phyloP scores from a whole-genome alignment of 2,113 vertebrate species.

The Pteropus alecto region DNA sequence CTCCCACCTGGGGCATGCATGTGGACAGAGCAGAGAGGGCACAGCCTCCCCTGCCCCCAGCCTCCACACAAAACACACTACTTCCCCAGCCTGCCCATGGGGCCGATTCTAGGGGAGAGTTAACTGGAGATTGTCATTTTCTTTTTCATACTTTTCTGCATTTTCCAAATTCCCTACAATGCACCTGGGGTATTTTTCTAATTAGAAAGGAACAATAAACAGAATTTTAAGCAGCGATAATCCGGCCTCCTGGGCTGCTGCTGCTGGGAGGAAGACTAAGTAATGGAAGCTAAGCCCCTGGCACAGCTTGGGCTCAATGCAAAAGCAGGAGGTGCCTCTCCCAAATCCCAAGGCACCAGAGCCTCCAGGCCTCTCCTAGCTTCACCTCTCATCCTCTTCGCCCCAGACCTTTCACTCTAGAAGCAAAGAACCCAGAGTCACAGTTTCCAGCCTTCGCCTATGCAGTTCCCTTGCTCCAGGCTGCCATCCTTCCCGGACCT shows the following conservation, averaged over 20 bases:
- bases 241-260: conserved; percentile 40
- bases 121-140: not conserved
- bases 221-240: conserved; percentile 67
- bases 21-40: not conserved
- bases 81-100: rapidly evolving
- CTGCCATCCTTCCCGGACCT: not conserved
- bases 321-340: not conserved
- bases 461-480: not conserved
- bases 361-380: not conserved
- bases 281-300: not conserved
- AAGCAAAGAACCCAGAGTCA: not conserved
- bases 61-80: not conserved
- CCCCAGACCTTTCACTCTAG: not conserved
- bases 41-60: rapidly evolving
- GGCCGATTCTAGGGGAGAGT: not conserved
- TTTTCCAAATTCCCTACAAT: conserved; percentile 56
- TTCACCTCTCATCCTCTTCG: not conserved
- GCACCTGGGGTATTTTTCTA: conserved; percentile 59
- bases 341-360: not conserved
- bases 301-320: not conserved
- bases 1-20: rapidly evolving
- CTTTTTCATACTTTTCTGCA: conserved; percentile 44
- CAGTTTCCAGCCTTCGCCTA: not conserved
- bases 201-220: conserved; percentile 76
- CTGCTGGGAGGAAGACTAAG: not conserved